A percentile compares a stretch with the other conserved stretches of the same genome.
These are phyloP conservation scores for Lamproptera curius DNA, from an alignment of 2,888 invertebrate genomes.

Conservation along the genomic window DNA sequence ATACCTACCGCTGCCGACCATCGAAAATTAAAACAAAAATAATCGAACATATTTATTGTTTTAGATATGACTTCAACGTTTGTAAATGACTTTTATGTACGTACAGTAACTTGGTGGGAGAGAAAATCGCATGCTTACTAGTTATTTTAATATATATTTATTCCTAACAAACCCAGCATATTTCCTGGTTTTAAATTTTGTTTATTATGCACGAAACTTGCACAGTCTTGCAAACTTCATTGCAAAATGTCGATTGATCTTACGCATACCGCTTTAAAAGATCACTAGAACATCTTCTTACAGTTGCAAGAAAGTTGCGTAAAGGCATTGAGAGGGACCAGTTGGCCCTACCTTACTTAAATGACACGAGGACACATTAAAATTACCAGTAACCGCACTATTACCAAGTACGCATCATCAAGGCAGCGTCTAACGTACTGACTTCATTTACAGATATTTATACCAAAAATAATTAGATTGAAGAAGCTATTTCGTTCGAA, in stretches of 20 bases:
- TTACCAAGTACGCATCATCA: constrained; percentile 11
- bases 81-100: constrained; percentile 21
- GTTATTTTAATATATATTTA: constrained; percentile 6
- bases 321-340: constrained; percentile 38
- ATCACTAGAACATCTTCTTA: constrained; percentile 39
- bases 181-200: constrained; percentile 17
- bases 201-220: constrained; percentile 21
- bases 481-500: too few species aligned
- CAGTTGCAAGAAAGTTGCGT: constrained; percentile 45
- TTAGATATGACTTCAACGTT: constrained; percentile 30
- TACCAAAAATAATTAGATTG: too few species aligned
- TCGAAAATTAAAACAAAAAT: neutral
- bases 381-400: constrained; percentile 24
- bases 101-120: constrained; percentile 13
- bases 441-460: too few species aligned
- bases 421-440: neutral
- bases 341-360: constrained; percentile 42
- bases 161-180: constrained; percentile 5
- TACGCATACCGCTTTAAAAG: constrained; percentile 38
- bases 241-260: constrained; percentile 39
- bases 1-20: constrained; percentile 20
- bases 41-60: constrained; percentile 32
- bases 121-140: constrained; percentile 14
- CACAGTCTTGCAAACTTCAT: constrained; percentile 27
- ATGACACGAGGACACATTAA: constrained; percentile 41